These are phyloP conservation scores for Propithecus perrieri DNA, from an alignment of 2,797 vertebrate genomes.

Conservation along the genomic window DNA sequence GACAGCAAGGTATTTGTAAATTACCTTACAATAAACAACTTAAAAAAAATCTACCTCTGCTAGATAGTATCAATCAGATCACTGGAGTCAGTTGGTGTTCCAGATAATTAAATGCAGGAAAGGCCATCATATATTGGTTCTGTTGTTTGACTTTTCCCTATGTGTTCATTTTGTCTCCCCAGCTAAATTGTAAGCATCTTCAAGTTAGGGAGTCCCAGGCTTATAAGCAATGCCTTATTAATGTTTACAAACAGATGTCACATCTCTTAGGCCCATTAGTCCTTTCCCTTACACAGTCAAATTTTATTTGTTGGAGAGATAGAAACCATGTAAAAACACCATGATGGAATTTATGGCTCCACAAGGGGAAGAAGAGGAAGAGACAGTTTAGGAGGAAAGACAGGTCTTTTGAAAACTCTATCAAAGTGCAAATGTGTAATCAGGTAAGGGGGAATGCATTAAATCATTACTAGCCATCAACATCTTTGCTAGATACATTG, in stretches of 20 bases:
- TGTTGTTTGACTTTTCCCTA: not conserved
- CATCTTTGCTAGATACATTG: not conserved
- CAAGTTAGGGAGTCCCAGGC: not conserved
- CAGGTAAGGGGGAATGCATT: slow-evolving; percentile 1
- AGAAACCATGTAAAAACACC: not conserved
- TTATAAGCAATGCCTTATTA: not conserved
- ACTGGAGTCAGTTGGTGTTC: not conserved
- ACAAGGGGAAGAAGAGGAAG: not conserved
- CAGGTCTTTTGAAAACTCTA: not conserved
- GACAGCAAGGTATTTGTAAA: slow-evolving; percentile 93
- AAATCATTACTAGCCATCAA: not conserved
- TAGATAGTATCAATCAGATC: not conserved
- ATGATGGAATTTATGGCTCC: not conserved
- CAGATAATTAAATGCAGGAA: not conserved
- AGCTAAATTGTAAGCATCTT: not conserved
- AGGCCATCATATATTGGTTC: not conserved
- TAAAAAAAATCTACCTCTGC: slow-evolving; percentile 47
- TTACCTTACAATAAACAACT: slow-evolving; percentile 91
- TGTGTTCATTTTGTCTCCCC: not conserved
- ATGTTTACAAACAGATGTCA: slow-evolving; percentile 2
- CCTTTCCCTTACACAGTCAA: slow-evolving; percentile 15
- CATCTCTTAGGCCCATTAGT: not conserved
- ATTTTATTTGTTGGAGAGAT: not conserved
- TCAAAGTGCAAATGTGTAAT: slow-evolving; percentile 2
- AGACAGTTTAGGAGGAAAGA: not conserved